Percentiles rank a stretch among this genome's conserved stretches.
phyloP scores from a whole-genome alignment of 1,140 invertebrate species.

The Wiebesia pumilae region DNA sequence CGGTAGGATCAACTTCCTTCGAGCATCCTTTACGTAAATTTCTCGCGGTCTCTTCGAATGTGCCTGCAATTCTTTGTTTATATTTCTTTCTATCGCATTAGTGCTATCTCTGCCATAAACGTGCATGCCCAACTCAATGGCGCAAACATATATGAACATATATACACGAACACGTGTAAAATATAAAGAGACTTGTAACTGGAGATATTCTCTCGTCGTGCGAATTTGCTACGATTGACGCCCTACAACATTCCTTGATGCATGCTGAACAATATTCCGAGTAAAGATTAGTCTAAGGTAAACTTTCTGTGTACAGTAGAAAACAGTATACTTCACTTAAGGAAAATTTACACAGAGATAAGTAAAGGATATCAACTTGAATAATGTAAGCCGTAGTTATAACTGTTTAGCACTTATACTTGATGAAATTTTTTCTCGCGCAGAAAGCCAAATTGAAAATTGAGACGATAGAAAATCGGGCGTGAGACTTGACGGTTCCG shows the following conservation, averaged over 20 bases:
- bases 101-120: background rate
- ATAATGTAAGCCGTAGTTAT: background rate
- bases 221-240: conserved; percentile 29
- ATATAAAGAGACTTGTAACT: background rate
- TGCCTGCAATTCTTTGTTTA: conserved; percentile 40
- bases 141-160: background rate
- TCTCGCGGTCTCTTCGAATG: conserved; percentile 48
- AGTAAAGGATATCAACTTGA: background rate
- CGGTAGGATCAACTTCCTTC: conserved; percentile 3
- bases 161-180: background rate
- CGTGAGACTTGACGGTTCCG: conserved; percentile 1
- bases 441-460: background rate
- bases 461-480: background rate
- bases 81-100: conserved; percentile 15
- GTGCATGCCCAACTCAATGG: background rate
- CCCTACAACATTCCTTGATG: background rate
- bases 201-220: conserved; percentile 23
- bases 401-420: background rate
- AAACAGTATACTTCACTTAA: background rate
- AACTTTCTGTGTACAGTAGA: background rate
- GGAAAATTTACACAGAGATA: background rate
- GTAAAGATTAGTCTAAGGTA: conserved; percentile 11
- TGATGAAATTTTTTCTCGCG: background rate
- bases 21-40: conserved; percentile 29
- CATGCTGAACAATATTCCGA: background rate